Percentiles rank a stretch among this genome's conserved stretches.
phyloP scores from a whole-genome alignment of 2,888 invertebrate species.

The Nowickia ferox region DNA sequence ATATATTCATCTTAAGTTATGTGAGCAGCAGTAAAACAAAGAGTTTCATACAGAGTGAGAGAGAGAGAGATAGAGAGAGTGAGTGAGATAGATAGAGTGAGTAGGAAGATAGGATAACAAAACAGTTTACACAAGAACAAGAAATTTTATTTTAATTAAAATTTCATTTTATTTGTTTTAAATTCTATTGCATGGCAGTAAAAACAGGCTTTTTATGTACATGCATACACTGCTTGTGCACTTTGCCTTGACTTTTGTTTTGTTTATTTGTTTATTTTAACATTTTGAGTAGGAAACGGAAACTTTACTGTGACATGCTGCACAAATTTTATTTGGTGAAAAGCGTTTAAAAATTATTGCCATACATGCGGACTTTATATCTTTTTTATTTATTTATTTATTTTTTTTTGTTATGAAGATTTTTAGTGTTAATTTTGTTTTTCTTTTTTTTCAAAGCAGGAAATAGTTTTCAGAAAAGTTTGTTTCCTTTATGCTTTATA shows the following conservation, averaged over 20 bases:
- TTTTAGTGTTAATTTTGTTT: neutral
- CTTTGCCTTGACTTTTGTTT: slow-evolving; percentile 44
- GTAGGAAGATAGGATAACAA: neutral
- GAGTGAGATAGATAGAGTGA: neutral
- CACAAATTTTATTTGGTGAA: slow-evolving; percentile 14
- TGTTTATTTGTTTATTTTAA: slow-evolving; percentile 31
- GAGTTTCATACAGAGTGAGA: neutral
- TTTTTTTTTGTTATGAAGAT: neutral
- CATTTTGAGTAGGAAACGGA: slow-evolving; percentile 53
- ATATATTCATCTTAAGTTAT: slow-evolving; percentile 14
- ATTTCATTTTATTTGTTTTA: neutral
- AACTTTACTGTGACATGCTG: slow-evolving; percentile 37
- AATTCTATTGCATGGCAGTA: neutral
- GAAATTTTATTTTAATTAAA: slow-evolving; percentile 46
- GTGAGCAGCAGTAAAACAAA: slow-evolving; percentile 4
- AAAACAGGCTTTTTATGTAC: neutral
- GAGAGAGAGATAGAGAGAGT: too few relatives aligned
- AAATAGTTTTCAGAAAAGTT: neutral
- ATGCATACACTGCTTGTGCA: neutral
- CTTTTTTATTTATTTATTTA: too few relatives aligned
- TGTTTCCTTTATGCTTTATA: neutral
- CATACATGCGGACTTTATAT: neutral
- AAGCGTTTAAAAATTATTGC: neutral
- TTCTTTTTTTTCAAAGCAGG: slow-evolving; percentile 5
- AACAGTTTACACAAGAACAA: slow-evolving; percentile 21